Conservation (phyloP, 1,140 invertebrate species). For the Ceratina calcarata region DNA sequence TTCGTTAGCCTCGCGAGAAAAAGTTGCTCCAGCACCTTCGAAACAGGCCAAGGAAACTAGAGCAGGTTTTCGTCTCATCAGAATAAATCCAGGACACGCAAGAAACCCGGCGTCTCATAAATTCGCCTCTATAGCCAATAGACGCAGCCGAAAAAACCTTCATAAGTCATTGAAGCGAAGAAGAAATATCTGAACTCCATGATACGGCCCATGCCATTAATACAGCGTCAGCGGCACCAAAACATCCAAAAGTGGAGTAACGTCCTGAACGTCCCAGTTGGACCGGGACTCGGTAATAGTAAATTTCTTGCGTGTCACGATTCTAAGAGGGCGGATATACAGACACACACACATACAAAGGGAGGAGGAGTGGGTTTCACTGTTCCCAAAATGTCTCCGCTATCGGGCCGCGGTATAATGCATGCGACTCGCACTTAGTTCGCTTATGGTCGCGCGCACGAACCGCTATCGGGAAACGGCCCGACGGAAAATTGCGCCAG, state of each 20-base stretch:
- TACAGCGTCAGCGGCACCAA: slow-evolving; percentile 3
- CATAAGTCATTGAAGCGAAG: slow-evolving; percentile 8
- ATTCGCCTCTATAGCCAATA: slow-evolving; percentile 14
- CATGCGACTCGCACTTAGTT: slow-evolving; percentile 1
- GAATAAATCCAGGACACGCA: slow-evolving; percentile 23
- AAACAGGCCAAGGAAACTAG: slow-evolving; percentile 40
- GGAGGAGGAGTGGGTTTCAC: background rate
- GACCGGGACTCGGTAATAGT: slow-evolving; percentile 23
- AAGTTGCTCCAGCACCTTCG: background rate
- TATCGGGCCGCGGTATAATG: background rate
- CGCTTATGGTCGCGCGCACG: background rate
- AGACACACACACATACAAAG: too few relatives aligned
- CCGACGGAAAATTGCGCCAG: background rate
- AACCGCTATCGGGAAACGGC: background rate
- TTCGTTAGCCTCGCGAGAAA: slow-evolving; percentile 4
- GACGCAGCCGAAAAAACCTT: background rate
- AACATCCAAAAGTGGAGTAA: slow-evolving; percentile 40
- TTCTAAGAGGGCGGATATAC: background rate
- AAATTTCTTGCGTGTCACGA: slow-evolving; percentile 39
- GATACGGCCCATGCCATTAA: background rate
- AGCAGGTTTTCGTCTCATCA: slow-evolving; percentile 36
- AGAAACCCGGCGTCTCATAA: slow-evolving; percentile 19
- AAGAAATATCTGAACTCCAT: background rate
- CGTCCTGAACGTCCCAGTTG: slow-evolving; percentile 30
- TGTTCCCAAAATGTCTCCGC: slow-evolving; percentile 12